These are phyloP conservation scores for Oxycera nigricornis DNA, from an alignment of 2,888 invertebrate genomes.

Conservation along the genomic window DNA sequence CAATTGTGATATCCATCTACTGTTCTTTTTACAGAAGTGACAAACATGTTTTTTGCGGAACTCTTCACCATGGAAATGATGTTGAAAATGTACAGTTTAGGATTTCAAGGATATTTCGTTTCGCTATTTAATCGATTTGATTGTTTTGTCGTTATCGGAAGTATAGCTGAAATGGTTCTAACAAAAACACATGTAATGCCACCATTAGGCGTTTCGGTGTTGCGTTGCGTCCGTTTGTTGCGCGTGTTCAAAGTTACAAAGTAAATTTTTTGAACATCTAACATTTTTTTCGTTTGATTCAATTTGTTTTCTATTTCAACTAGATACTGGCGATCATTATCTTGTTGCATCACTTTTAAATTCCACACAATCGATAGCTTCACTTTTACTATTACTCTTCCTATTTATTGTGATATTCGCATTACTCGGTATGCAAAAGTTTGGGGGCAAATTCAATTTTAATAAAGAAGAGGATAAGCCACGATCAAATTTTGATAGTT, in stretches of 20 bases:
- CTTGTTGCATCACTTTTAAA: constrained; percentile 97
- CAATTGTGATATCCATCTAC: background rate
- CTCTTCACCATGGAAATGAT: constrained; percentile 99
- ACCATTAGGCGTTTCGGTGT: constrained; percentile 95
- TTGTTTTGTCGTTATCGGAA: constrained; percentile 99
- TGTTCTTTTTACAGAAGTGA: constrained; percentile 65
- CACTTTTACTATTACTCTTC: constrained; percentile 93
- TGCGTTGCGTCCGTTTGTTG: constrained; percentile 95
- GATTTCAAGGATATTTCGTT: constrained; percentile 99
- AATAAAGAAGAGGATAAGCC: constrained; percentile 85
- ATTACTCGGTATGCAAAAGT: constrained; percentile 98
- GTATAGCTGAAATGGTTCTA: constrained; percentile 95
- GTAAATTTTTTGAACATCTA: constrained; percentile 67
- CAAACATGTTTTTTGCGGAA: constrained; percentile 97
- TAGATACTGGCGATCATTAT: constrained; percentile 98
- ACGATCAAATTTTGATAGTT: constrained; percentile 97
- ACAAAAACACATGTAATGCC: constrained; percentile 94
- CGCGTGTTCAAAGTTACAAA: constrained; percentile 99
- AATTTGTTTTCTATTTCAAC: background rate
- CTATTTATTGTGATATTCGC: constrained; percentile 99
- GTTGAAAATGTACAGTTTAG: constrained; percentile 99
- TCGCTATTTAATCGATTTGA: constrained; percentile 99
- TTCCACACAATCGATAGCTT: constrained; percentile 99
- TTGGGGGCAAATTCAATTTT: constrained; percentile 98
- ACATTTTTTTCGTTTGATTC: background rate